phyloP scores from a whole-genome alignment of 2,797 vertebrate genomes.

The Cottoperca gobio region DNA sequence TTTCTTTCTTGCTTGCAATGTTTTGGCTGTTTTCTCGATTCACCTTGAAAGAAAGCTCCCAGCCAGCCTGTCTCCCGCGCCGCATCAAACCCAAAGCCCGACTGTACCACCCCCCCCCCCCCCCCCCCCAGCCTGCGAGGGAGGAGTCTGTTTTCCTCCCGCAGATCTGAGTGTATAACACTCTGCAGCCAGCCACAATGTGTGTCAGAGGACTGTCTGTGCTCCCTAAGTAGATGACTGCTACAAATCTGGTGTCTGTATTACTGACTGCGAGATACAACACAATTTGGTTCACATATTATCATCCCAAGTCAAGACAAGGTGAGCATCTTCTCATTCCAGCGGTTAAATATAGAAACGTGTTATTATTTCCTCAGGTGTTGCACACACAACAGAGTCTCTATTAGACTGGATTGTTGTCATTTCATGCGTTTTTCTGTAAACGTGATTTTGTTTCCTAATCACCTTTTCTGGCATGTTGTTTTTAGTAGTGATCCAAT shows the following conservation, averaged over 20 bases:
- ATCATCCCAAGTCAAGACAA: constrained; percentile 75
- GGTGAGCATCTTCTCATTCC: constrained; percentile 70
- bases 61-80: constrained; percentile 70
- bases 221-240: constrained; percentile 84
- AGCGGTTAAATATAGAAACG: background rate
- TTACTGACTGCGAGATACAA: constrained; percentile 74
- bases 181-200: constrained; percentile 86
- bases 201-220: constrained; percentile 92
- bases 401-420: constrained; percentile 30
- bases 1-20: constrained; percentile 28
- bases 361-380: background rate
- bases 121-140: constrained; percentile 75
- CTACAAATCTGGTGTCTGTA: constrained; percentile 72
- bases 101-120: constrained; percentile 57
- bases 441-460: background rate
- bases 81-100: constrained; percentile 60
- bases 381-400: background rate
- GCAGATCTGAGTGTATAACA: constrained; percentile 86
- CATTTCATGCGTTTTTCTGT: constrained; percentile 25
- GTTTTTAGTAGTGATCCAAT: background rate
- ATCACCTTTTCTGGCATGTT: constrained; percentile 8
- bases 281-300: constrained; percentile 56
- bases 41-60: constrained; percentile 75
- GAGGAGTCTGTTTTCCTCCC: constrained; percentile 81
- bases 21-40: constrained; percentile 65